These are phyloP conservation scores for Embidobia sp. DNA, from an alignment of 2,888 invertebrate species.

Conservation along the genomic window DNA sequence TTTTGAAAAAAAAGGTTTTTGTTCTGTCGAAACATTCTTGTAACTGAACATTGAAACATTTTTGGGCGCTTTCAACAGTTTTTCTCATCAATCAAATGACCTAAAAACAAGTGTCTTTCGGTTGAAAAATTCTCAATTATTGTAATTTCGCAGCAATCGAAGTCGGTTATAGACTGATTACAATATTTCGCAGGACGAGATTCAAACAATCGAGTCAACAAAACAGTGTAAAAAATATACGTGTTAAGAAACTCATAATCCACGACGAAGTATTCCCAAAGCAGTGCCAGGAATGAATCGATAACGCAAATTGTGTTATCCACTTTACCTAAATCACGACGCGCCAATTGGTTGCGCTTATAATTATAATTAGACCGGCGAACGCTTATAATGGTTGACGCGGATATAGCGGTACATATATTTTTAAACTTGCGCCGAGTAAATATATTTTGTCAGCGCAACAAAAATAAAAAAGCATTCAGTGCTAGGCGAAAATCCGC, in stretches of 20 bases:
- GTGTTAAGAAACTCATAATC: constrained; percentile 23
- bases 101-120: no score
- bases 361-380: constrained; percentile 39
- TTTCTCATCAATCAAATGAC: no score
- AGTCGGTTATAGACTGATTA: no score
- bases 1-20: no score
- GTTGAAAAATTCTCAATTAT: no score
- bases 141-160: no score
- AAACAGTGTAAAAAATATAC: no score
- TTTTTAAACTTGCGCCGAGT: constrained; percentile 46
- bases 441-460: constrained; percentile 37
- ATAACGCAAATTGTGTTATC: constrained; percentile 39
- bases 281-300: constrained; percentile 13
- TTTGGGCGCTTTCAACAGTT: no score
- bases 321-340: constrained; percentile 23
- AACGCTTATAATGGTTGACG: constrained; percentile 20
- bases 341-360: constrained; percentile 12
- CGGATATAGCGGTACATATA: constrained; percentile 30
- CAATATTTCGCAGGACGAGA: no score
- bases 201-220: no score
- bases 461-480: constrained; percentile 47
- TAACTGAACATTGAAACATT: no score
- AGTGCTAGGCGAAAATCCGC: constrained; percentile 45
- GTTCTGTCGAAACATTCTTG: no score
- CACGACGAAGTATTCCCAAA: constrained; percentile 25